A percentile compares a stretch with the other conserved stretches of the same genome.
phyloP scores from a whole-genome alignment of 1,140 invertebrate species.

The Aphelinus certus region DNA sequence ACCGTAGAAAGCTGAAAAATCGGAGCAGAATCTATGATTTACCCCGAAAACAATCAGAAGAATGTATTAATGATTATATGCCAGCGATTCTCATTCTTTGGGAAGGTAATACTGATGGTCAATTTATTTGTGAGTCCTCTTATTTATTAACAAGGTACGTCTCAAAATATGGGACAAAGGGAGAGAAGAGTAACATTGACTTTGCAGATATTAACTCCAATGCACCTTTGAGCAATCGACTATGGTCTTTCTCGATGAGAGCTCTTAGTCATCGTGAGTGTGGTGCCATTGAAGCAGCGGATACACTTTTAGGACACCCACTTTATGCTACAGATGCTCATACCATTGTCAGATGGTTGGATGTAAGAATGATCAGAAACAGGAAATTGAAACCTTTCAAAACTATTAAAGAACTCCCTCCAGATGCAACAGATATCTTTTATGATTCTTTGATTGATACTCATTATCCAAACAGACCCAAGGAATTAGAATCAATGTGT shows the following conservation, averaged over 20 bases:
- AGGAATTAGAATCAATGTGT: conserved; percentile 34
- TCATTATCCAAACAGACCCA: conserved; percentile 47
- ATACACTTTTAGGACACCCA: conserved; percentile 51
- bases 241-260: conserved; percentile 46
- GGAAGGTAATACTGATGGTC: conserved; percentile 57
- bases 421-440: conserved; percentile 47
- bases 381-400: conserved; percentile 47
- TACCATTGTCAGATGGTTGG: conserved; percentile 55
- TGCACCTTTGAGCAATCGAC: conserved; percentile 37
- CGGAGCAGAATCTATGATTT: conserved; percentile 52
- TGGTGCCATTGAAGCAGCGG: conserved; percentile 52
- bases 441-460: conserved; percentile 46
- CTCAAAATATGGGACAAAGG: conserved; percentile 48
- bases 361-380: conserved; percentile 50
- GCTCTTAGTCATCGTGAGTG: conserved; percentile 51
- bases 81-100: conserved; percentile 48
- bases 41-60: conserved; percentile 44
- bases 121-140: conserved; percentile 54
- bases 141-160: conserved; percentile 49
- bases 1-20: conserved; percentile 44
- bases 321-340: conserved; percentile 52
- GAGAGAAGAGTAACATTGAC: conserved; percentile 40
- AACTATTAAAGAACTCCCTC: conserved; percentile 45
- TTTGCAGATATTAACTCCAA: conserved; percentile 23
- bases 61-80: conserved; percentile 56